These are phyloP conservation scores for Esox masquinongy DNA, from an alignment of 2,797 vertebrate genomes.

Conservation along the genomic window DNA sequence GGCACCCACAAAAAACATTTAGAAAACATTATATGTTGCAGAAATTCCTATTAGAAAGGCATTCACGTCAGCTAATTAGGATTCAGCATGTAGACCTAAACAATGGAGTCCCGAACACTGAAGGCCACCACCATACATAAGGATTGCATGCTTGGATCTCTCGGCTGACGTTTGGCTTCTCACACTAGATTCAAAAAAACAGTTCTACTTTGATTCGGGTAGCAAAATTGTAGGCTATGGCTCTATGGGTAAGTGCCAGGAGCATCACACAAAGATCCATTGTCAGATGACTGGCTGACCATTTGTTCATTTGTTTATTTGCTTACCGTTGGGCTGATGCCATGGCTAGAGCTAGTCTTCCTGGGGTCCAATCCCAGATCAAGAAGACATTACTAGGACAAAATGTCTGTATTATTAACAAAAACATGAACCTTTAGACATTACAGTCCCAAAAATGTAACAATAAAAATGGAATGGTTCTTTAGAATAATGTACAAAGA, in stretches of 20 bases:
- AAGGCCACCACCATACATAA: not conserved
- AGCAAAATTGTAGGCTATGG: not conserved
- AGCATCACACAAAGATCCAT: not conserved
- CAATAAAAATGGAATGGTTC: too few relatives aligned
- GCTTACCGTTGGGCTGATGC: too few relatives aligned
- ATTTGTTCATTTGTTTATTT: too few relatives aligned
- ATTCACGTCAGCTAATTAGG: not conserved
- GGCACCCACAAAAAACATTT: not conserved
- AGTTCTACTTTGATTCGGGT: not conserved
- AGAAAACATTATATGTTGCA: not conserved
- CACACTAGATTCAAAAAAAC: not conserved
- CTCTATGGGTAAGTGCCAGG: not conserved
- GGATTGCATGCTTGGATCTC: not conserved
- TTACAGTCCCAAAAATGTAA: too few relatives aligned
- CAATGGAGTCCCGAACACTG: not conserved
- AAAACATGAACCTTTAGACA: too few relatives aligned
- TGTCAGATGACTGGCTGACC: not conserved
- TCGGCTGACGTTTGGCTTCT: not conserved
- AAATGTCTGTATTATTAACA: too few relatives aligned
- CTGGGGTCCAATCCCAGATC: too few relatives aligned
- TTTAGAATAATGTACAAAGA: too few relatives aligned
- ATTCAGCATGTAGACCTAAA: not conserved
- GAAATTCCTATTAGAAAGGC: not conserved
- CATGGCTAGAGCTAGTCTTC: too few relatives aligned
- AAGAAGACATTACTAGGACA: too few relatives aligned